These are phyloP conservation scores for Sigmodon hispidus DNA, from an alignment of 2,113 vertebrate species.

Conservation along the genomic window DNA sequence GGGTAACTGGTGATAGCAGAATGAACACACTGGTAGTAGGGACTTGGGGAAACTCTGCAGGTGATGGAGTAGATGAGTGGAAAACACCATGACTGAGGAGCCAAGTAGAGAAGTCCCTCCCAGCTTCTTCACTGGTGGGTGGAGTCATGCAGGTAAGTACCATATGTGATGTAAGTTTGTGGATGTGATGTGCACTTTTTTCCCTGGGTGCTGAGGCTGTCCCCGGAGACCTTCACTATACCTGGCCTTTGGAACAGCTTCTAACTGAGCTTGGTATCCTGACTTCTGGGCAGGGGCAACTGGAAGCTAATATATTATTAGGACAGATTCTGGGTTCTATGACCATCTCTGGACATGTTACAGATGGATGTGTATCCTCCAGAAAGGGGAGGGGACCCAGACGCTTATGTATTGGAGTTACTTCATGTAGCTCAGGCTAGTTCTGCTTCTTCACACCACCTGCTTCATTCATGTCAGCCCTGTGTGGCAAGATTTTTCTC, in stretches of 20 bases:
- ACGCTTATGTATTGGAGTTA: too few relatives aligned
- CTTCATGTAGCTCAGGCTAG: background rate
- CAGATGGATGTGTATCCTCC: background rate
- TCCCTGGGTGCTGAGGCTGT: background rate
- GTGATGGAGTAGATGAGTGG: background rate
- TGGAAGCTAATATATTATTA: background rate
- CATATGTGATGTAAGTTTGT: constrained; percentile 81
- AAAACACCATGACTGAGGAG: background rate
- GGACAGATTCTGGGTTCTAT: background rate
- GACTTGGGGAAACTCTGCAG: background rate
- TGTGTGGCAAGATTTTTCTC: background rate
- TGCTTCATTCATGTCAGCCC: background rate
- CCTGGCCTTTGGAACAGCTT: background rate
- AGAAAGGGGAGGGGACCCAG: background rate
- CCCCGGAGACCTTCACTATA: background rate
- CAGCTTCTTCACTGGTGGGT: background rate
- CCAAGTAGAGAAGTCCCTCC: accelerated
- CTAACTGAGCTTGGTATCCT: accelerated
- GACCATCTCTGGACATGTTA: background rate
- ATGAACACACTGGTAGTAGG: background rate
- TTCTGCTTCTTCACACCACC: background rate
- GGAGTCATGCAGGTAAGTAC: background rate
- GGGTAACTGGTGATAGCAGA: background rate
- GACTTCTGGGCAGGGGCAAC: background rate
- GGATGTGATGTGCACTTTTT: constrained; percentile 1